Conservation (phyloP, 2,113 vertebrate genomes). For the Brienomyrus brachyistius region DNA sequence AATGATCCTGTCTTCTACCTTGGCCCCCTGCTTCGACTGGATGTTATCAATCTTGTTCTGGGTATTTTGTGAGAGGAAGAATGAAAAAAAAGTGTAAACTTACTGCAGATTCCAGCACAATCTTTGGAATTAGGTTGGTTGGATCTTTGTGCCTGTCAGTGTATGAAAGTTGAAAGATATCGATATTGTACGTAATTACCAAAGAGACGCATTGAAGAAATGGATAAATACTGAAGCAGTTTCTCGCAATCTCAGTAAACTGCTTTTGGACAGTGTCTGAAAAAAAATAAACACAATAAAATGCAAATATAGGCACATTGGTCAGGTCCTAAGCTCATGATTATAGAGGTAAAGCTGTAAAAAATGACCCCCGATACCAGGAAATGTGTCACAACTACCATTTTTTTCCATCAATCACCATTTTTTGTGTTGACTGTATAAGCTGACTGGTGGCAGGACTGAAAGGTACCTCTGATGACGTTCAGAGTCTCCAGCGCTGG, state of each 20-base stretch:
- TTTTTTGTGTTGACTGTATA: not conserved
- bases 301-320: not conserved
- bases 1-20: constrained; percentile 31
- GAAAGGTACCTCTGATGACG: constrained; percentile 19
- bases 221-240: constrained; percentile 27
- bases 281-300: not conserved
- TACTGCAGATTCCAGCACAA: not conserved
- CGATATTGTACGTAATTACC: constrained; percentile 19
- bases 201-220: constrained; percentile 22
- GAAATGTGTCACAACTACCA: not conserved
- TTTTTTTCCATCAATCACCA: not conserved
- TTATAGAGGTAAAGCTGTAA: not conserved
- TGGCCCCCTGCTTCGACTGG: constrained; percentile 28
- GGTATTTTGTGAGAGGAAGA: not conserved
- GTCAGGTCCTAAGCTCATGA: not conserved
- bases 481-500: constrained; percentile 21
- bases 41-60: constrained; percentile 39
- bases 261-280: constrained; percentile 26
- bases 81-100: not conserved
- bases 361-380: not conserved
- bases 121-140: not conserved
- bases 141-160: not conserved
- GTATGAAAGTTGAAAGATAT: not conserved
- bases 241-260: constrained; percentile 24
- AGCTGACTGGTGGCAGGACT: not conserved